Conservation (phyloP, 2,888 invertebrate species). For the Tetragonula carbonaria region DNA sequence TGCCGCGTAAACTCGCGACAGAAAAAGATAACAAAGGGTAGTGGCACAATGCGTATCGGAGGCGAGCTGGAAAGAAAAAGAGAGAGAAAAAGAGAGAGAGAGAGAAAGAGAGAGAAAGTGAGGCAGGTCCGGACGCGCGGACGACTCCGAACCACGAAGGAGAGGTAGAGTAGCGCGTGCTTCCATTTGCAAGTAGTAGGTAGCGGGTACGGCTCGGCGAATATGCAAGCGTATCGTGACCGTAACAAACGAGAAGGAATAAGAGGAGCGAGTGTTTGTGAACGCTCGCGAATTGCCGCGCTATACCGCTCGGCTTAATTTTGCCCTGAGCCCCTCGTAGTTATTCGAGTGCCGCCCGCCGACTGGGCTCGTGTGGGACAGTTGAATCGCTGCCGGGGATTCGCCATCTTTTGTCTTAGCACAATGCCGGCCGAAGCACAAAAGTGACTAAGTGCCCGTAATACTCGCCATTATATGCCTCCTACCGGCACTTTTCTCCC, state of each 20-base stretch:
- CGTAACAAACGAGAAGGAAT: conserved; percentile 45
- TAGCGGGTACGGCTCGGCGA: conserved; percentile 1
- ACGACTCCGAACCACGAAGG: not conserved
- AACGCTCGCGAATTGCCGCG: conserved; percentile 58
- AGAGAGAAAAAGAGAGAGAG: too few relatives aligned
- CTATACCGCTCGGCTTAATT: conserved; percentile 74
- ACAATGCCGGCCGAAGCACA: conserved; percentile 79
- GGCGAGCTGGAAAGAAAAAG: not conserved
- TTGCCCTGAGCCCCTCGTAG: conserved; percentile 66
- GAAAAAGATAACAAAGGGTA: conserved; percentile 75
- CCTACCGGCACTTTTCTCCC: conserved; percentile 58
- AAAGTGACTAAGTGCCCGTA: conserved; percentile 82
- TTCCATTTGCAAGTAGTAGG: conserved; percentile 43
- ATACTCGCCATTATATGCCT: conserved; percentile 79
- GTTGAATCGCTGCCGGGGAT: conserved; percentile 78
- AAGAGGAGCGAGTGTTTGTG: conserved; percentile 57
- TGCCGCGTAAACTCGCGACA: conserved; percentile 71
- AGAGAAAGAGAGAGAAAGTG: too few relatives aligned
- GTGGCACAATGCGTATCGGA: conserved; percentile 63
- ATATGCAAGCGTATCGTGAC: conserved; percentile 52
- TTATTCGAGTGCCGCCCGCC: conserved; percentile 70
- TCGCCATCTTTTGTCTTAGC: conserved; percentile 80
- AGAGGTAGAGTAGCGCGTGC: not conserved
- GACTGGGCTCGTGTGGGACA: conserved; percentile 72
- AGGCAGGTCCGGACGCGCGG: not conserved